Evolutionary conservation across 2,797 vertebrate species (phyloP), one percentile per base, ranked within the genome.

Genomic region (Leucoraja ocellata): DNA sequence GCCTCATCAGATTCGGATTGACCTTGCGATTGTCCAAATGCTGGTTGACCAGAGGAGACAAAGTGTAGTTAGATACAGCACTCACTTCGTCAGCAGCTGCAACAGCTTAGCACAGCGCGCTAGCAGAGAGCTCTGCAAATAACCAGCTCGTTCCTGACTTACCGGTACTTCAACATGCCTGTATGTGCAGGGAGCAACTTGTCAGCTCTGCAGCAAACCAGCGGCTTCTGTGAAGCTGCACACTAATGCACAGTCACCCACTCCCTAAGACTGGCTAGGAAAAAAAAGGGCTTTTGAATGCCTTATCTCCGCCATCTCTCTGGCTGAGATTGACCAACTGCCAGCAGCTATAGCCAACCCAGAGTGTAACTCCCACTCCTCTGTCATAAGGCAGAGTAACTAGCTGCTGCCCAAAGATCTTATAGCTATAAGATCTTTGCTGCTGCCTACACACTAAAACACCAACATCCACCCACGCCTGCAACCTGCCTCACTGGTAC

Each of bases 331-430:
- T 92, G 90, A 92, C 90, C 71, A 92, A 32, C 68, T 92, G 71
- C 90, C 54, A 39, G 90, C 25, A 74, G 46, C 5, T 71, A 76
- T 21, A 92, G 68, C 90, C 14, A 92, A 92, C 90, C 90, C 54
- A 92, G 16, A 76, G 71, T 76, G 90, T 23, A 76, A 76, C 90
- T 46, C 90, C 84, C 90, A 92, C 90, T 71, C 39, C 68, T 76
- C 76, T 54, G 90, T 92, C 90, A 92, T 71, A 76, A 54, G 90
- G 71, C 65, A 92, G 90, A 92, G 71, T 92, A 92, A 92, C 74
- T 92, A 74, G 32, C 32, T 32, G 32, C 32, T 76, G 90, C 71
- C 90, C 32, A 32, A 32, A 32, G 32, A 32, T 32, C 32, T 32
- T 32, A 32, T 32, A 32, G 32, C 32, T 32, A 32, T 32, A 32